These are phyloP conservation scores for Oceanites oceanicus DNA, from an alignment of 2,113 vertebrate genomes.

Conservation along the genomic window DNA sequence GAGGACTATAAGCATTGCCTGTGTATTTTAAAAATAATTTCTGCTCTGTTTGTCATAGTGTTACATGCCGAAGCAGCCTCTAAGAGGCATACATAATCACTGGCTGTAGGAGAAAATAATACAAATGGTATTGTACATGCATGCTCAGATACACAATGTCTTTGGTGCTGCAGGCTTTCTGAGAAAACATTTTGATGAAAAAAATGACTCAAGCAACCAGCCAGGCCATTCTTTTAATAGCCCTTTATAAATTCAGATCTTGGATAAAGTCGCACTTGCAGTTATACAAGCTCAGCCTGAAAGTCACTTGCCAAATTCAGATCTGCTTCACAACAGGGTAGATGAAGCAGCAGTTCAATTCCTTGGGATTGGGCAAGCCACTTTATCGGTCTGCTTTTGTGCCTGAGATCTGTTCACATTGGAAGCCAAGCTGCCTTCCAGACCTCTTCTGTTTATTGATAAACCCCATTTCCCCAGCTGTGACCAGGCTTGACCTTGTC, in stretches of 20 bases:
- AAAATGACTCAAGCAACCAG: background rate
- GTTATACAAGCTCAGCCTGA: background rate
- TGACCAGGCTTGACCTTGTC: background rate
- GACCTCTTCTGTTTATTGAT: background rate
- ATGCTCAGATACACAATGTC: background rate
- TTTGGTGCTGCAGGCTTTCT: background rate
- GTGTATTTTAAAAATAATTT: conserved; percentile 1
- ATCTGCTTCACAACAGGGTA: background rate
- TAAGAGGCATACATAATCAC: background rate
- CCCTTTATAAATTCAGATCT: background rate
- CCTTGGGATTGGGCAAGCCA: background rate
- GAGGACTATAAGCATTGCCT: background rate
- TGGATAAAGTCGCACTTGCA: background rate
- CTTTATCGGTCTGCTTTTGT: background rate
- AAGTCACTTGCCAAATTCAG: background rate
- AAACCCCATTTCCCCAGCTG: background rate
- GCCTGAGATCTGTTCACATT: background rate
- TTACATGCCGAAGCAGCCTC: background rate
- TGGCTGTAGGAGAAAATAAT: background rate
- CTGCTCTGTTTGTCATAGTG: conserved; percentile 3
- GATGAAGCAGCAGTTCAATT: background rate
- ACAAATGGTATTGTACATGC: background rate
- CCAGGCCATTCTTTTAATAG: background rate
- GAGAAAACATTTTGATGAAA: background rate
- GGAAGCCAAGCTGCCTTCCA: background rate